phyloP scores from a whole-genome alignment of 2,797 vertebrate genomes.

The Alfaro cultratus region DNA sequence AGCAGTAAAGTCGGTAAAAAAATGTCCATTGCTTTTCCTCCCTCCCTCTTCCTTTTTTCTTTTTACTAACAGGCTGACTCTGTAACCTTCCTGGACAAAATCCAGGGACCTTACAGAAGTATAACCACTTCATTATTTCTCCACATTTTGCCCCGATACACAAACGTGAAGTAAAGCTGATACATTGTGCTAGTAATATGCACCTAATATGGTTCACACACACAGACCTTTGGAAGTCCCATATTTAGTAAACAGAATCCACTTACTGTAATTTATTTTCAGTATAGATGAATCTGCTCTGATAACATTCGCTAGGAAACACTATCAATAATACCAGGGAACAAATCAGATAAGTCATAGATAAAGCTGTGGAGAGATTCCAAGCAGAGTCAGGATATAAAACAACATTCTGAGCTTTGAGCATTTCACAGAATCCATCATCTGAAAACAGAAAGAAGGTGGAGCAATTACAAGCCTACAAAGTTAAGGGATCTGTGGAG shows the following conservation, averaged over 20 bases:
- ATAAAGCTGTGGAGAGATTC: not conserved
- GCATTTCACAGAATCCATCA: not conserved
- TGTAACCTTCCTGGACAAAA: not conserved
- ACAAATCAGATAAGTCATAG: not conserved
- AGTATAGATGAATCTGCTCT: not conserved
- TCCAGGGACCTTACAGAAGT: not conserved
- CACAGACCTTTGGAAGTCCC: not conserved
- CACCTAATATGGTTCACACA: not conserved
- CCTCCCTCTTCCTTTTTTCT: not conserved
- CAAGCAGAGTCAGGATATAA: not conserved
- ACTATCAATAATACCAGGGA: not conserved
- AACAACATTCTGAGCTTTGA: not conserved
- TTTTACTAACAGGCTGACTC: not conserved
- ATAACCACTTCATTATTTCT: not conserved
- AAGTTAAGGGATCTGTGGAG: not conserved
- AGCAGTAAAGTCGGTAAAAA: conserved; percentile 22
- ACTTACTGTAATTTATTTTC: not conserved
- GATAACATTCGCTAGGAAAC: not conserved
- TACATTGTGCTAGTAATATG: not conserved
- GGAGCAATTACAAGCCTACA: not conserved
- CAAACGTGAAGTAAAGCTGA: not conserved
- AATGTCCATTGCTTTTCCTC: not conserved
- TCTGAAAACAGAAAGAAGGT: not conserved
- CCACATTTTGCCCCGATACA: not conserved
- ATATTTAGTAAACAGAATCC: not conserved